Base-by-base conservation (phyloP, 2,888 invertebrate genomes). In the Meteorus cinctellus region DNA sequence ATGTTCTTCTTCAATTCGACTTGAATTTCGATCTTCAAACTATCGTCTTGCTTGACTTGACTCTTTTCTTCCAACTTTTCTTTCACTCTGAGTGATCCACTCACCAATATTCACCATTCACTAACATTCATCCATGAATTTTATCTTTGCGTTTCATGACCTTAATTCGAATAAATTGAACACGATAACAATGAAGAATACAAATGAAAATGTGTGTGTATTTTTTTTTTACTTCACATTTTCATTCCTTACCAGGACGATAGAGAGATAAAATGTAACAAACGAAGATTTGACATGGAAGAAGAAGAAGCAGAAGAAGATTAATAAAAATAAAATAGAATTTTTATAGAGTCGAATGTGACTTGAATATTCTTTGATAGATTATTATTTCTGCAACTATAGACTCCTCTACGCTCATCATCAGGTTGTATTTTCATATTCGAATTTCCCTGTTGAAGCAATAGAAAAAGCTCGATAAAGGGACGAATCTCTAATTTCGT, bases 91-190 rank as follows among this genome's bases (percentile, higher is more conserved):
- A 55, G 68, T 68, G 27, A 41, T 51, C 68, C 10, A 51, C 48
- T 45, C 41, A 27, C 41, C 66, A 66, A 19, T 45, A 24, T 66
- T 19, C 66, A 31, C 63, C 14, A 62, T 62, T 62, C 62, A 62
- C 62, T 48, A 48, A 48, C 62, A 65, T 36, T 41, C 66, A 24
- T 66, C 66, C 68, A 51, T 29, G 68, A 68, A 41, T 29, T 68
- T 68, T 68, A 68, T 68, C 51, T 48, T 27, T 10, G n/a, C 48
- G 19, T 66, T 66, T 41, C 66, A 48, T 51, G 68, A 29, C 68
- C 68, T 51, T 51, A 68, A 68, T 68, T 68, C 48, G n/a, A 48
- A 29, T 19, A 68, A 68, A 68, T 68, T 68, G 68, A 68, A 24
- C 27, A 29, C 51, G 41, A 68, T 68, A 19, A 67, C 29, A 67